These are phyloP conservation scores for Agriopis marginaria DNA, from an alignment of 2,888 invertebrate genomes.

Conservation along the genomic window DNA sequence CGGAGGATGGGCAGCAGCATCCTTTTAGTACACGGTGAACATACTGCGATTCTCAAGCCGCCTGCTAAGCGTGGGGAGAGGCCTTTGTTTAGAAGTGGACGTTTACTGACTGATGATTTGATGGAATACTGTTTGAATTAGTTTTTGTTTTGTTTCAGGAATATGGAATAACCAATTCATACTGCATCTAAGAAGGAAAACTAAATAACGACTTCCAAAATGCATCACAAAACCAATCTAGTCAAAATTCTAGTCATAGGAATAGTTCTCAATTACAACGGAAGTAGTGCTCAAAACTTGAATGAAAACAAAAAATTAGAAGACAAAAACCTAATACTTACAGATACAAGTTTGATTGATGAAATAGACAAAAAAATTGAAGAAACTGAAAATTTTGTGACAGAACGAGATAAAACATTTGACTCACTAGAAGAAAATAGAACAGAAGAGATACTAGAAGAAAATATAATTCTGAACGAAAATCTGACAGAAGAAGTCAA, in stretches of 20 bases:
- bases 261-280: slow-evolving; percentile 20
- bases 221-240: slow-evolving; percentile 21
- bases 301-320: not conserved
- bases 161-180: slow-evolving; percentile 3
- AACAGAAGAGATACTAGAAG: slow-evolving; percentile 29
- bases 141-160: slow-evolving; percentile 34
- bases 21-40: too few species aligned
- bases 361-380: not conserved
- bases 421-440: not conserved
- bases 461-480: not conserved
- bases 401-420: not conserved
- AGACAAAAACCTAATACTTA: not conserved
- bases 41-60: too few species aligned
- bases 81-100: too few species aligned
- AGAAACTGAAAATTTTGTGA: not conserved
- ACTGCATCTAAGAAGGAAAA: not conserved
- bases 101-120: too few species aligned
- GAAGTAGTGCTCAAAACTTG: slow-evolving; percentile 2
- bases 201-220: slow-evolving; percentile 10
- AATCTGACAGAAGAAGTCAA: slow-evolving; percentile 36
- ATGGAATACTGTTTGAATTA: not conserved
- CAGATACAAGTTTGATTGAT: not conserved
- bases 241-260: slow-evolving; percentile 30
- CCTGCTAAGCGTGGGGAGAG: too few species aligned
- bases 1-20: too few species aligned